phyloP scores from a whole-genome alignment of 53 echinoderm and acorn worm genomes.

The Glandiceps talaboti region DNA sequence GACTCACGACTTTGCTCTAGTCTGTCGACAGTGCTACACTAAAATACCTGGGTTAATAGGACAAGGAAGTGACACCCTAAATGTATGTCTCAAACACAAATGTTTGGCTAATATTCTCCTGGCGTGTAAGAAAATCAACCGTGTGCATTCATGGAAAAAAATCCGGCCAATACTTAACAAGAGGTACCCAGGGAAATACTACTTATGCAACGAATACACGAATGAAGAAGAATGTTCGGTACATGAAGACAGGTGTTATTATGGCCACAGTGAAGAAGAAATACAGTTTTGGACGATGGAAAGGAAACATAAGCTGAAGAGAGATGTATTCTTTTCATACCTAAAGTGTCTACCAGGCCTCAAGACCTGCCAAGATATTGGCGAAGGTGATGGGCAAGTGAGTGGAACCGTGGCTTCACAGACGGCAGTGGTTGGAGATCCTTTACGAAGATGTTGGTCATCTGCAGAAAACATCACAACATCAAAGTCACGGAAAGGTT shows the following conservation, averaged over 20 bases:
- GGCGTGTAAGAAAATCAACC: background rate
- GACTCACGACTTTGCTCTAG: conserved; percentile 32
- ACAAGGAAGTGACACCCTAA: background rate
- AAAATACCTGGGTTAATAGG: conserved; percentile 30
- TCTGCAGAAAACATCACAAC: background rate
- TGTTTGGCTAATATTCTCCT: background rate
- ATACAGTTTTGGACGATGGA: background rate
- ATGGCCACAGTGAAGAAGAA: background rate
- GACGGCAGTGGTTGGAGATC: background rate
- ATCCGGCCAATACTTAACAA: background rate
- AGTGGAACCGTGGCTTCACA: background rate
- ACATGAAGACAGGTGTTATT: background rate
- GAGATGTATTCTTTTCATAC: background rate
- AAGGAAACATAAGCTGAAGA: background rate
- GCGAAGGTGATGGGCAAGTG: background rate
- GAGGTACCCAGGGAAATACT: background rate
- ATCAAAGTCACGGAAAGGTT: no score
- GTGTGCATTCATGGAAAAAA: background rate
- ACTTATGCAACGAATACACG: background rate
- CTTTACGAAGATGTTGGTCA: background rate
- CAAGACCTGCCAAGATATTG: background rate
- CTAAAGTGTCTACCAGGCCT: background rate
- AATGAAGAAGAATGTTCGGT: background rate
- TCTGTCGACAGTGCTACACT: conserved; percentile 45
- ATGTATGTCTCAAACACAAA: background rate